Evolutionary conservation across 2,797 vertebrate species (phyloP).

Genomic region (Fundulus diaphanus): DNA sequence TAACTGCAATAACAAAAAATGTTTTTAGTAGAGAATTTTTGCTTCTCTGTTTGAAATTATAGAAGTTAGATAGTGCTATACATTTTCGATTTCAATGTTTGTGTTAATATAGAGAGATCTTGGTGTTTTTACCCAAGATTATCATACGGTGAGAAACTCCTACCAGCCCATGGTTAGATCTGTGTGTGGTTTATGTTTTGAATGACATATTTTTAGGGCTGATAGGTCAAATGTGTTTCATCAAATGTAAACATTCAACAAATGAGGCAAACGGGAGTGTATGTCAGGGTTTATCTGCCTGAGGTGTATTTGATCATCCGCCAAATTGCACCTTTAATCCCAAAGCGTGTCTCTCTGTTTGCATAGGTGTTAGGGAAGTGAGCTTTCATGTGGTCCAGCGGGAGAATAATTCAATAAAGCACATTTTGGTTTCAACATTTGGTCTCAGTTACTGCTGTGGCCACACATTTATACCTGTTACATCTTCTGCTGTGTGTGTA

Average conservation of each 20-base stretch:
- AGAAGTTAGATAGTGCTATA: not conserved
- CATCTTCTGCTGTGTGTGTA: slow-evolving; percentile 25
- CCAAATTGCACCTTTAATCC: slow-evolving; percentile 59
- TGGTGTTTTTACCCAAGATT: not conserved
- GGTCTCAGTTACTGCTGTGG: slow-evolving; percentile 61
- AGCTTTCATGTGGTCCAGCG: slow-evolving; percentile 19
- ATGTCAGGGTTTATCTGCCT: slow-evolving; percentile 15
- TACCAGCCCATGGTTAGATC: not conserved
- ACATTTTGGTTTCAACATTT: slow-evolving; percentile 59
- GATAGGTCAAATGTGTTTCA: not conserved
- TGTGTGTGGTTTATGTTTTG: not conserved
- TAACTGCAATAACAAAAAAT: not conserved
- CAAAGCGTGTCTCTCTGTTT: slow-evolving; percentile 22
- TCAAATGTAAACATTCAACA: not conserved
- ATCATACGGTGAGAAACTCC: not conserved
- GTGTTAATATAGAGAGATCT: not conserved
- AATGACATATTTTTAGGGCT: not conserved
- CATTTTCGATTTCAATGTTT: not conserved
- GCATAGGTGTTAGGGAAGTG: slow-evolving; percentile 9
- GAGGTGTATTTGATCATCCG: slow-evolving; percentile 48
- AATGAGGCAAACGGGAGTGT: slow-evolving; percentile 13
- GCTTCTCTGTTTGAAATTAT: not conserved
- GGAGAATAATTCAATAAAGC: slow-evolving; percentile 65
- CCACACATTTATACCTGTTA: slow-evolving; percentile 50
- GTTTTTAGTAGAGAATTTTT: not conserved